Evolutionary conservation across 2,113 vertebrate genomes (phyloP).

Genomic region (Tricholaema leucomelas): DNA sequence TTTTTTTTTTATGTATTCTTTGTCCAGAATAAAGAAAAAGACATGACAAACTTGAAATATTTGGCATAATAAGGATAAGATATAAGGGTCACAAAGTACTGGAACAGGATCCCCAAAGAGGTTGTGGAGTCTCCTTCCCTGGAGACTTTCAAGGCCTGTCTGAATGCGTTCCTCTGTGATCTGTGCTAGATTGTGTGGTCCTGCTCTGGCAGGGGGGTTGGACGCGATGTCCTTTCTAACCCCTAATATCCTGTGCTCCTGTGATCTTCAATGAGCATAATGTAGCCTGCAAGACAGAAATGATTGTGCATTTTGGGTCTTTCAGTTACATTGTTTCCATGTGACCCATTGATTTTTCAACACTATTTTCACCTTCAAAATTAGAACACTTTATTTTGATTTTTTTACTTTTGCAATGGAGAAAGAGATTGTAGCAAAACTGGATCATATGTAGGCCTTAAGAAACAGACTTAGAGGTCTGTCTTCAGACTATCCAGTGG

Average conservation of each 20-base stretch:
- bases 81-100: too few species aligned
- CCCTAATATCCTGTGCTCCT: too few species aligned
- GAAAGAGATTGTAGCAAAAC: background rate
- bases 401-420: background rate
- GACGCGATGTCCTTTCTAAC: too few species aligned
- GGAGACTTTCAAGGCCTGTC: too few species aligned
- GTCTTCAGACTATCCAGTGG: background rate
- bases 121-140: too few species aligned
- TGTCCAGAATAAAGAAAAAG: constrained; percentile 1
- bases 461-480: background rate
- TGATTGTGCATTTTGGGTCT: background rate
- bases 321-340: background rate
- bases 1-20: constrained; percentile 9
- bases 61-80: background rate
- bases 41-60: constrained; percentile 16
- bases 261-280: background rate
- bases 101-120: too few species aligned
- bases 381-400: constrained; percentile 16
- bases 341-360: constrained; percentile 31
- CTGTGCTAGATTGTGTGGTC: too few species aligned
- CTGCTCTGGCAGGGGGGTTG: too few species aligned
- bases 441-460: background rate
- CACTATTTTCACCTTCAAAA: background rate
- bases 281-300: background rate
- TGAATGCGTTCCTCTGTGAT: too few species aligned